These are phyloP conservation scores for Halesus radiatus DNA, from an alignment of 1,140 invertebrate genomes.

Conservation along the genomic window DNA sequence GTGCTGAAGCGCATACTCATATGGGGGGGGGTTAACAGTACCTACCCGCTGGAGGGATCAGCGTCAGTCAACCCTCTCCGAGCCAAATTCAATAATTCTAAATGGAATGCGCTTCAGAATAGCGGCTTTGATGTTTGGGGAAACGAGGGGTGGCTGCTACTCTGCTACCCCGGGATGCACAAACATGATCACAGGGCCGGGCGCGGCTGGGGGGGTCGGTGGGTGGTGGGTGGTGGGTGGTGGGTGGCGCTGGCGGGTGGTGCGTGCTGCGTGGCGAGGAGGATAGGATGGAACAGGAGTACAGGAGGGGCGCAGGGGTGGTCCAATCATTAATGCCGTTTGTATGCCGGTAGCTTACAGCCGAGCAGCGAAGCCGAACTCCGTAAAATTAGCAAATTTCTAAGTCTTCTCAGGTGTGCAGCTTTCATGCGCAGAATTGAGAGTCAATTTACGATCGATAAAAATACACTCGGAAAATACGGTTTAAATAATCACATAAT, in stretches of 20 bases:
- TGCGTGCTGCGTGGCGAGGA: neutral
- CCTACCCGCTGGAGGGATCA: neutral
- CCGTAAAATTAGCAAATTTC: constrained; percentile 36
- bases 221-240: neutral
- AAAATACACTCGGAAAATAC: neutral
- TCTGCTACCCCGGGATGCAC: constrained; percentile 34
- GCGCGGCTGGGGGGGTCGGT: neutral
- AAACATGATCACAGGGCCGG: constrained; percentile 34
- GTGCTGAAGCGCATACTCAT: constrained; percentile 11
- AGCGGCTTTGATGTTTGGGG: constrained; percentile 50
- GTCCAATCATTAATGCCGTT: constrained; percentile 30
- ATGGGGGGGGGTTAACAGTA: neutral
- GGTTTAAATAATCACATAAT: neutral
- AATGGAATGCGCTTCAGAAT: constrained; percentile 50
- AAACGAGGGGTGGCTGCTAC: neutral
- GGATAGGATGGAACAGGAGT: no score
- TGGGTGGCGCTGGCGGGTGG: neutral
- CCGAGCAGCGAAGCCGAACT: constrained; percentile 29
- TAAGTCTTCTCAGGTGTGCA: constrained; percentile 36
- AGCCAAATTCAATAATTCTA: constrained; percentile 50
- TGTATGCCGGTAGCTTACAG: constrained; percentile 23
- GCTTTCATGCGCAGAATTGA: constrained; percentile 9
- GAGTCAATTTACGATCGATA: constrained; percentile 5
- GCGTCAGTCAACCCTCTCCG: constrained; percentile 41
- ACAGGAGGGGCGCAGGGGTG: neutral